These are phyloP conservation scores for Hermaeophaga mercurialis DNA, from an alignment of 2,888 invertebrate genomes.

Conservation along the genomic window DNA sequence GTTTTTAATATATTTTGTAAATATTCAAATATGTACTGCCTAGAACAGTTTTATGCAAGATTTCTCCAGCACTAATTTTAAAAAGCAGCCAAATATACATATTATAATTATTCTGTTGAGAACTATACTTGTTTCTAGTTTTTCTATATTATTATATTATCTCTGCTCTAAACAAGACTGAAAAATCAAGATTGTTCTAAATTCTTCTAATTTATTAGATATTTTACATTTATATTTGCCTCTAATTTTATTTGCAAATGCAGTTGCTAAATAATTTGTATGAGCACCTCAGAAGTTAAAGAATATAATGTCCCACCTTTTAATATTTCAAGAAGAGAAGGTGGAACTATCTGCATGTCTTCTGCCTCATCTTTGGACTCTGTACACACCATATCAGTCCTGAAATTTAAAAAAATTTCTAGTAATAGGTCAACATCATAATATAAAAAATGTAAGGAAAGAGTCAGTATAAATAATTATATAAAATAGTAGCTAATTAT, in stretches of 20 bases:
- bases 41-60: too few species aligned
- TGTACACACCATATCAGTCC: not conserved
- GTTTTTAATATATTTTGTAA: not conserved
- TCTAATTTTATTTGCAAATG: too few species aligned
- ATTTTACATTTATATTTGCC: too few species aligned
- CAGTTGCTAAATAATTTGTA: too few species aligned
- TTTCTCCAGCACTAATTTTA: too few species aligned
- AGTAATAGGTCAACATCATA: conserved; percentile 17
- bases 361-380: conserved; percentile 13
- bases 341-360: conserved; percentile 9
- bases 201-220: not conserved
- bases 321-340: conserved; percentile 12
- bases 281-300: conserved; percentile 14
- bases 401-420: conserved; percentile 21
- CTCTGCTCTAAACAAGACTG: not conserved
- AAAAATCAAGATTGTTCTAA: not conserved
- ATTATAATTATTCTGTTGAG: too few species aligned
- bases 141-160: too few species aligned
- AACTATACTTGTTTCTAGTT: too few species aligned
- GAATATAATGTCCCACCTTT: conserved; percentile 17
- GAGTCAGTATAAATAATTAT: conserved; percentile 11
- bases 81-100: too few species aligned
- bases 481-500: conserved; percentile 3
- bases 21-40: not conserved
- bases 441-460: conserved; percentile 22